Percentiles rank a stretch among this genome's conserved stretches.
Conservation (phyloP, 2,797 vertebrate species). For the Pygocentrus nattereri region DNA sequence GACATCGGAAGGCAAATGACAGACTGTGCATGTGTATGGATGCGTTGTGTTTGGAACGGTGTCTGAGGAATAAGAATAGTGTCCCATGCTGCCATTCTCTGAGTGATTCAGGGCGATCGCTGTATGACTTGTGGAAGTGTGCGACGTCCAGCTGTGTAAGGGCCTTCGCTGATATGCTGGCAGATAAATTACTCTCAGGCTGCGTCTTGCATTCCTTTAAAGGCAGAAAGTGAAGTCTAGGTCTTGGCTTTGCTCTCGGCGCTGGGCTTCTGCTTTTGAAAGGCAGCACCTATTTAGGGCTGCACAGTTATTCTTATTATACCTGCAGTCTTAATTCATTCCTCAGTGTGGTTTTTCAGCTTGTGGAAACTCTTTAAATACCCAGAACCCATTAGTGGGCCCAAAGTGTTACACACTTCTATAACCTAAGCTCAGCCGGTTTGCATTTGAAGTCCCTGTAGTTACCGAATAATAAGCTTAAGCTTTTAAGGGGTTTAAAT, state of each 20-base stretch:
- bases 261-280: not conserved
- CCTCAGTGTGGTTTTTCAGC: no score
- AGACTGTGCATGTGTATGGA: not conserved
- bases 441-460: no score
- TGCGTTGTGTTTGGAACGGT: not conserved
- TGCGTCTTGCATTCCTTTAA: not conserved
- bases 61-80: not conserved
- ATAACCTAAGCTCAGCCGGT: no score
- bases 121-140: no score
- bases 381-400: no score
- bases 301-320: no score
- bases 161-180: not conserved
- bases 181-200: not conserved
- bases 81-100: not conserved
- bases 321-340: no score
- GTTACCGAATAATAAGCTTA: no score
- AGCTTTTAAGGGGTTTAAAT: no score
- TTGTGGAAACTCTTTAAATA: no score
- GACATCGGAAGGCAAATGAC: not conserved
- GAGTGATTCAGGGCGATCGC: not conserved
- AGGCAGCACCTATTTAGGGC: not conserved
- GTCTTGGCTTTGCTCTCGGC: not conserved
- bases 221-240: not conserved
- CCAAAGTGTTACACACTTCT: no score
- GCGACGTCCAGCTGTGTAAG: not conserved